phyloP scores from a whole-genome alignment of 1,140 invertebrate genomes.

The Caerostris extrusa region DNA sequence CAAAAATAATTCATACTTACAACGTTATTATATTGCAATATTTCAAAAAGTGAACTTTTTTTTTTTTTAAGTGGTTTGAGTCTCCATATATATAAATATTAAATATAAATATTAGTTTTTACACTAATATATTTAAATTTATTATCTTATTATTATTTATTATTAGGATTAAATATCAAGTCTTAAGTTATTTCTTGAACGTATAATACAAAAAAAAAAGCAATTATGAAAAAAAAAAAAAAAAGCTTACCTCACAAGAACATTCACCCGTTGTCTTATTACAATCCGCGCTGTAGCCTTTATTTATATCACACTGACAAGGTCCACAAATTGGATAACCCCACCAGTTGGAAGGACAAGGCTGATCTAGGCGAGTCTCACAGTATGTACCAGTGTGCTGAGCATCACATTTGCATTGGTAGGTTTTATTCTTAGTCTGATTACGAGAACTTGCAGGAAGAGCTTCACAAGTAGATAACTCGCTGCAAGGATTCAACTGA shows the following conservation, averaged over 20 bases:
- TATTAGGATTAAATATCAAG: too few relatives aligned
- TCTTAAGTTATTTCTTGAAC: too few relatives aligned
- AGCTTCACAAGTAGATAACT: slow-evolving; percentile 86
- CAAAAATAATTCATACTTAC: too few relatives aligned
- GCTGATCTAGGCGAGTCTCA: slow-evolving; percentile 87
- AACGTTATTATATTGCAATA: too few relatives aligned
- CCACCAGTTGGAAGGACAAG: slow-evolving; percentile 97
- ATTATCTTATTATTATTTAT: too few relatives aligned
- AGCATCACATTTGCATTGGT: slow-evolving; percentile 89
- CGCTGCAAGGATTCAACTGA: slow-evolving; percentile 91
- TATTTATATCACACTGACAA: slow-evolving; percentile 91
- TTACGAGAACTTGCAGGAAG: slow-evolving; percentile 83
- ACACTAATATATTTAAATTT: too few relatives aligned
- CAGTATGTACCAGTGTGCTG: slow-evolving; percentile 89
- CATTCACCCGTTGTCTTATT: slow-evolving; percentile 95
- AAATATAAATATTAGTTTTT: too few relatives aligned
- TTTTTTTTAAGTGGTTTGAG: too few relatives aligned
- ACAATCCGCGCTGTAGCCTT: slow-evolving; percentile 95
- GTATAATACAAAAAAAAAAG: background rate
- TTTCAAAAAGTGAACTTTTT: too few relatives aligned
- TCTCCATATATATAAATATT: too few relatives aligned
- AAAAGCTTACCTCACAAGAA: slow-evolving; percentile 88
- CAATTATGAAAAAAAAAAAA: background rate
- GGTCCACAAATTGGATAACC: slow-evolving; percentile 96
- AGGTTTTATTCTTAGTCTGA: slow-evolving; percentile 84